Evolutionary conservation across 2,113 vertebrate genomes (phyloP), one percentile per base, ranked within the genome.

Genomic region (Gallinago undulata): DNA sequence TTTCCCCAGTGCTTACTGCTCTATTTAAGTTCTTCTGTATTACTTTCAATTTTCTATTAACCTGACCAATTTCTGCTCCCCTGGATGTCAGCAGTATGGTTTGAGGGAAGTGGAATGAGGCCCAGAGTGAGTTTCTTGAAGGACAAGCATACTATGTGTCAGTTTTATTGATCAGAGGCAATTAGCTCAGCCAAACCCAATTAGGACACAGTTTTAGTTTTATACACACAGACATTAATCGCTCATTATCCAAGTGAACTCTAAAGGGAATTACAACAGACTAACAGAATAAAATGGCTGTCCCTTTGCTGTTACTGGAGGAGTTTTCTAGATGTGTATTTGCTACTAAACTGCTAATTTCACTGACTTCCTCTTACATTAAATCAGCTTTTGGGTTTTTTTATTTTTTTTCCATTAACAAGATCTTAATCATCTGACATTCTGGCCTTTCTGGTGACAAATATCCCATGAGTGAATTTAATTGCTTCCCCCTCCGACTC

Each of bases 181-280:
- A 93, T 96, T 97, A 96, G 86, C 77, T 91, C 81, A 90, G 78
- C 69, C 78, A 91, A 86, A 97, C 73, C 70, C 90, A 96, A 80
- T 95, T 94, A 96, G 89, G 81, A 80, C 81, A 87, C 47, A 77
- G 59, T 96, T 97, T 96, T 93, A 88, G 81, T 95, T 95, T 93
- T 86, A 91, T 85, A 63, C 72, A 91, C 64, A 72, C 79, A 73
- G 90, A 95, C 82, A 87, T 95, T 89, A 95, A 68, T 94, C 88
- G 19, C 79, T 96, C 84, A 78, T 97, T 96, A 90, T 90, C 90
- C 74, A 50, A 93, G 56, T 92, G 73, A 96, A 91, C 23, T 84
- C 92, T 84, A 22, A 87, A 82, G 90, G 74, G 89, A 87, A 84
- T 94, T 94, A 53, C 33, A 87, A 19, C 27, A 91, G 67, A 39